Conservation (phyloP, 2,797 vertebrate genomes). For the Schizothorax lantsangensis region DNA sequence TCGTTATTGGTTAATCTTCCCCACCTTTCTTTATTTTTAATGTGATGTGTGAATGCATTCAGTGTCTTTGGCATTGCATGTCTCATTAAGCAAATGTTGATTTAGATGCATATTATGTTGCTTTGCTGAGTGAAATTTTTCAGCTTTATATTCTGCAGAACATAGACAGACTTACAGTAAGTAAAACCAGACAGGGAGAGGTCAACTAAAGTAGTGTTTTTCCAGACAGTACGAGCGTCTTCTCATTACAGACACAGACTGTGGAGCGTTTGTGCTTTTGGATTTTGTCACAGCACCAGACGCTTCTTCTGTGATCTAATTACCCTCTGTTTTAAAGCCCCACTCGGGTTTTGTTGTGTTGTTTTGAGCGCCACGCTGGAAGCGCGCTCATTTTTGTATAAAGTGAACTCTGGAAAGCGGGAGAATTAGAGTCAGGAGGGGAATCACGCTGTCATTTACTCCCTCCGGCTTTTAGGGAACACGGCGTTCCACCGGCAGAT, state of each 20-base stretch:
- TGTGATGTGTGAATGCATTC: not conserved
- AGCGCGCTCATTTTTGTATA: not conserved
- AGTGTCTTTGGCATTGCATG: not conserved
- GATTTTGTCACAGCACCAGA: not conserved
- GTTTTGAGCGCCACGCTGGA: not conserved
- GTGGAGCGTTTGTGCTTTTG: not conserved
- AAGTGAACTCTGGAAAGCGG: not conserved
- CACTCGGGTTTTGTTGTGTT: not conserved
- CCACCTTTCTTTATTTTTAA: not conserved
- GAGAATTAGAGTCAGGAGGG: slow-evolving; percentile 4
- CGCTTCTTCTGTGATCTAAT: not conserved
- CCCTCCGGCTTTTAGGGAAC: not conserved
- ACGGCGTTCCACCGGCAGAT: not conserved
- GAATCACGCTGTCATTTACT: slow-evolving; percentile 6
- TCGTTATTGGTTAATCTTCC: not conserved
- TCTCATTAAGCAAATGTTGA: not conserved
- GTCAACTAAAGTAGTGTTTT: not conserved
- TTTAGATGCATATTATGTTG: not conserved
- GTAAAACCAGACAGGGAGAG: not conserved
- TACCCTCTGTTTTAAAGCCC: not conserved
- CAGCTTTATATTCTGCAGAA: not conserved
- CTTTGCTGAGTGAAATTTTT: not conserved
- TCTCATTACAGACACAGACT: not conserved
- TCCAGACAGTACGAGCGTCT: not conserved
- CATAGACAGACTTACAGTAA: not conserved